Evolutionary conservation across 2,113 vertebrate genomes (phyloP).

Genomic region (Labeo rohita): DNA sequence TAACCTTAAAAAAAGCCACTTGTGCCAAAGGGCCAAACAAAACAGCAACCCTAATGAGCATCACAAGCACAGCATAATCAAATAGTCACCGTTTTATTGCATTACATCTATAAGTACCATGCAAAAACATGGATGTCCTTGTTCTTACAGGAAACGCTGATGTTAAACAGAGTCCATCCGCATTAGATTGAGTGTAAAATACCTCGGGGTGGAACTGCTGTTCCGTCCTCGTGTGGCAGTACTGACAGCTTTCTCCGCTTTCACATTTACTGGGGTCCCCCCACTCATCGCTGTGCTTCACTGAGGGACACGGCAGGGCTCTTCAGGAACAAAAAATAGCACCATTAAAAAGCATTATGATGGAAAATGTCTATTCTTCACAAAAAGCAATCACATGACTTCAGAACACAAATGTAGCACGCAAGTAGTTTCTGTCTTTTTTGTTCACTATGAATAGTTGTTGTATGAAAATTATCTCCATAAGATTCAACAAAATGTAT

Average conservation of each 20-base stretch:
- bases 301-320: slow-evolving; percentile 91
- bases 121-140: not conserved
- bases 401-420: not conserved
- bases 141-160: not conserved
- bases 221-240: slow-evolving; percentile 95
- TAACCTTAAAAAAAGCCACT: not conserved
- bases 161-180: not conserved
- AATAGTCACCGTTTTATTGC: not conserved
- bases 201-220: slow-evolving; percentile 99
- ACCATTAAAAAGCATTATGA: not conserved
- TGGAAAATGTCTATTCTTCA: not conserved
- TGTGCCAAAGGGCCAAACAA: not conserved
- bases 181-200: slow-evolving; percentile 5
- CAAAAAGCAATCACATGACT: no score
- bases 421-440: not conserved
- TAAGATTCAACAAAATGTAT: not conserved
- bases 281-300: slow-evolving; percentile 98
- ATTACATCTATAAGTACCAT: not conserved
- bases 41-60: not conserved
- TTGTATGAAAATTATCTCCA: not conserved
- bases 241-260: slow-evolving; percentile 90
- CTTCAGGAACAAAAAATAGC: slow-evolving; percentile 66
- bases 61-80: not conserved
- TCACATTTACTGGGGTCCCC: slow-evolving; percentile 98
- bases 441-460: not conserved